Evolutionary conservation across 2,797 vertebrate genomes (phyloP).

Genomic region (Sarcophilus harrisii): DNA sequence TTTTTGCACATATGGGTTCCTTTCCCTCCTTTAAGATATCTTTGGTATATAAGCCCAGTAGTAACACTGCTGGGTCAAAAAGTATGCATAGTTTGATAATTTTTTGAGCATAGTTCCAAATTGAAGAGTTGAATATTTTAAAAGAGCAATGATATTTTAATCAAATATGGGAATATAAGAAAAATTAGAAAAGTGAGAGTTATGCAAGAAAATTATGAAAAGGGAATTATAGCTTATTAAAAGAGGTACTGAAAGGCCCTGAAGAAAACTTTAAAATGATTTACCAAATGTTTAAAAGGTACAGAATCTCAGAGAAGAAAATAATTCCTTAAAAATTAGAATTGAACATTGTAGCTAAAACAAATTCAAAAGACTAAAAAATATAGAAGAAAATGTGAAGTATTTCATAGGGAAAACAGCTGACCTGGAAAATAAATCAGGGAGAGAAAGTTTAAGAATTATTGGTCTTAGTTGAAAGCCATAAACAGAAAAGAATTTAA

Average conservation of each 20-base stretch:
- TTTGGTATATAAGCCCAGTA: no score
- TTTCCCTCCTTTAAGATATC: no score
- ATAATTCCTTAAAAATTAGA: neutral
- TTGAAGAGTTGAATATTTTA: neutral
- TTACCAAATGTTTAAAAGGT: neutral
- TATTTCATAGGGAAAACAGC: neutral
- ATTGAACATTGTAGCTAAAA: neutral
- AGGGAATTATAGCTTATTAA: neutral
- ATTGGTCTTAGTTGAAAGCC: neutral
- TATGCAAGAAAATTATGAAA: neutral
- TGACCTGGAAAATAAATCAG: neutral
- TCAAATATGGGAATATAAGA: neutral
- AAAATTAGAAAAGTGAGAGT: neutral
- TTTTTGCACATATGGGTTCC: no score
- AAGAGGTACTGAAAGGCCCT: neutral
- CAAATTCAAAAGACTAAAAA: neutral
- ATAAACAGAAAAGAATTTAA: neutral
- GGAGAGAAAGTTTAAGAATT: neutral
- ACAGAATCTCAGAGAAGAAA: neutral
- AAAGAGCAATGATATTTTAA: neutral
- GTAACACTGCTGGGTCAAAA: no score
- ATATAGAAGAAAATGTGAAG: neutral
- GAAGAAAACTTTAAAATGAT: neutral
- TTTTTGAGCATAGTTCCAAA: no score
- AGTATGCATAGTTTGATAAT: no score